Evolutionary conservation across 2,113 vertebrate species (phyloP).

Genomic region (Poecilia latipinna): DNA sequence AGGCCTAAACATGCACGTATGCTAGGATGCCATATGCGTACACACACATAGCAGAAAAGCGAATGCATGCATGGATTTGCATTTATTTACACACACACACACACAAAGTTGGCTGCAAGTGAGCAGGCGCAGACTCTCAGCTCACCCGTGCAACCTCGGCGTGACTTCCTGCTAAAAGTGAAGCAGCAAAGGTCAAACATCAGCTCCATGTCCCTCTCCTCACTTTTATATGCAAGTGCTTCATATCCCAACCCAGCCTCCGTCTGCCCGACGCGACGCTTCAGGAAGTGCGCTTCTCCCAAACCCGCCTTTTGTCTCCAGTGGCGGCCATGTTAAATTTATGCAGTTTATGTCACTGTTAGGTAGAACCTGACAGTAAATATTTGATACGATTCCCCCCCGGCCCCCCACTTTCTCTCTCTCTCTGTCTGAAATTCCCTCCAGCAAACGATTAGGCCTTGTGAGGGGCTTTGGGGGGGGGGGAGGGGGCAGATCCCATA

Average conservation of each 20-base stretch:
- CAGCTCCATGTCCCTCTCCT: slow-evolving; percentile 7
- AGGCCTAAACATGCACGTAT: slow-evolving; percentile 74
- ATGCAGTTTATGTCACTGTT: slow-evolving; percentile 63
- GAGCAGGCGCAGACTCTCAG: neutral
- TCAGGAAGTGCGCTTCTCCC: slow-evolving; percentile 29
- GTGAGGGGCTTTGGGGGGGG: slow-evolving; percentile 16
- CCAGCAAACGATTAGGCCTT: slow-evolving; percentile 54
- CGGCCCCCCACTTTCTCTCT: slow-evolving; percentile 45
- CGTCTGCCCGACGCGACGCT: slow-evolving; percentile 22
- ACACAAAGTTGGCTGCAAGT: slow-evolving; percentile 25
- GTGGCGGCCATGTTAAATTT: slow-evolving; percentile 72
- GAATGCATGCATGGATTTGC: slow-evolving; percentile 3
- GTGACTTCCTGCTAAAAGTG: slow-evolving; percentile 29
- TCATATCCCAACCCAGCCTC: slow-evolving; percentile 26
- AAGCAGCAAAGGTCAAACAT: slow-evolving; percentile 36
- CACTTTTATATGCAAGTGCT: slow-evolving; percentile 14
- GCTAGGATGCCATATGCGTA: slow-evolving; percentile 18
- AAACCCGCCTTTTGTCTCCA: slow-evolving; percentile 54
- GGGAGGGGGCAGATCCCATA: slow-evolving; percentile 11
- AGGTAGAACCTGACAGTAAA: slow-evolving; percentile 65
- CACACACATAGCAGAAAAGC: slow-evolving; percentile 3
- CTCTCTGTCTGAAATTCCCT: slow-evolving; percentile 51
- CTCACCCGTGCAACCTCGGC: slow-evolving; percentile 21
- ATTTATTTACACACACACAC: slow-evolving; percentile 20
- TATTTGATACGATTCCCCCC: slow-evolving; percentile 72